A percentile compares a stretch with the other conserved stretches of the same genome.
phyloP scores from a whole-genome alignment of 2,113 vertebrate species.

The Eulacestoma nigropectus region DNA sequence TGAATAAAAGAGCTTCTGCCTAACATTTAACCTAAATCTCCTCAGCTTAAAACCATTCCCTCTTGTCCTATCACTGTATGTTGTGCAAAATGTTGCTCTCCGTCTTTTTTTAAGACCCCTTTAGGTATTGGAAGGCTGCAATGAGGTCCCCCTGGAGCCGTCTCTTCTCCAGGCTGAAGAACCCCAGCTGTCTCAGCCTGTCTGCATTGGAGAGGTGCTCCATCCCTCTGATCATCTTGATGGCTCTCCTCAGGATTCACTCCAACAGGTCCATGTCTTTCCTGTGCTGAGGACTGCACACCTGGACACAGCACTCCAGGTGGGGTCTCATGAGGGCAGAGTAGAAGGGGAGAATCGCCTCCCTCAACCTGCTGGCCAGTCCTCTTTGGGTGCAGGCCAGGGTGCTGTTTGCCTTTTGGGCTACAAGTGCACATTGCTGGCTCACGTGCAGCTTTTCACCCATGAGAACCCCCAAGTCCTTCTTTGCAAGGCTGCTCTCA shows the following conservation, averaged over 20 bases:
- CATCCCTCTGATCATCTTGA: background rate
- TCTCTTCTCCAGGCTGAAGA: background rate
- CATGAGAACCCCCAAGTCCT: background rate
- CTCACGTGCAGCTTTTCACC: background rate
- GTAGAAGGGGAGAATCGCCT: background rate
- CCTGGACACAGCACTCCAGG: background rate
- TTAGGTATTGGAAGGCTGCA: background rate
- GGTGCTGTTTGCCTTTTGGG: background rate
- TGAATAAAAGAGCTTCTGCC: background rate
- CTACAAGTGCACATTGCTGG: background rate
- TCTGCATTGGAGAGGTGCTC: background rate
- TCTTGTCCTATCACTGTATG: too few species aligned
- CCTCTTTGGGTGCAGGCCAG: background rate
- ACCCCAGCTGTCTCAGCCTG: background rate
- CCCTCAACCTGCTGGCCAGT: background rate
- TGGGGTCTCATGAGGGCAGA: background rate
- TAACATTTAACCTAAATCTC: background rate
- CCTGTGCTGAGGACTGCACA: background rate
- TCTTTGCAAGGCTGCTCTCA: background rate
- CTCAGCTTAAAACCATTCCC: background rate
- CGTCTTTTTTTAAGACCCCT: background rate
- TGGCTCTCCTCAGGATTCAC: background rate
- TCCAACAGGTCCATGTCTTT: background rate
- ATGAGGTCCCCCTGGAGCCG: background rate
- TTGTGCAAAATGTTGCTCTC: background rate